Evolutionary conservation across 2,113 vertebrate species (phyloP).

Genomic region (Gobius niger): DNA sequence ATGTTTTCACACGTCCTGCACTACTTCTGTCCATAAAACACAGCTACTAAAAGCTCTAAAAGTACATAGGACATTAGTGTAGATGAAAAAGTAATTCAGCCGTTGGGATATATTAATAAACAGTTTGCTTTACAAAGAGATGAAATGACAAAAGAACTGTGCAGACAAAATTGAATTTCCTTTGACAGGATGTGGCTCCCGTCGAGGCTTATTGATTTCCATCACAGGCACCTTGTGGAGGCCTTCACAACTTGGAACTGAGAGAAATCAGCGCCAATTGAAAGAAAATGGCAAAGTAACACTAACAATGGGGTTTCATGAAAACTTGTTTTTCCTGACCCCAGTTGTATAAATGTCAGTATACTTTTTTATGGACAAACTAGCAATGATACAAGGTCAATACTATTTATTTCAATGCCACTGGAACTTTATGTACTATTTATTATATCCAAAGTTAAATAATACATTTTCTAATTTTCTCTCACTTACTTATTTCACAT

Average conservation of each 20-base stretch:
- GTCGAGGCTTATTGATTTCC: slow-evolving; percentile 81
- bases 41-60: slow-evolving; percentile 25
- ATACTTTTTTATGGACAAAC: slow-evolving; percentile 52
- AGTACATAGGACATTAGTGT: slow-evolving; percentile 44
- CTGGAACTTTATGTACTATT: slow-evolving; percentile 3
- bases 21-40: slow-evolving; percentile 40
- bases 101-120: slow-evolving; percentile 76
- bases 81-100: slow-evolving; percentile 58
- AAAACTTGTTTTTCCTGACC: slow-evolving; percentile 59
- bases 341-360: slow-evolving; percentile 62
- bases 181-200: slow-evolving; percentile 78
- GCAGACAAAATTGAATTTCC: slow-evolving; percentile 78
- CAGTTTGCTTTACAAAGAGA: slow-evolving; percentile 72
- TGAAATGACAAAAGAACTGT: slow-evolving; percentile 76
- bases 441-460: neutral
- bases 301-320: slow-evolving; percentile 62
- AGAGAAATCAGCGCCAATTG: slow-evolving; percentile 72
- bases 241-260: slow-evolving; percentile 73
- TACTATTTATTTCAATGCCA: slow-evolving; percentile 22
- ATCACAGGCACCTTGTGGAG: slow-evolving; percentile 74
- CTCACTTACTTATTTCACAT: slow-evolving; percentile 20
- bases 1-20: slow-evolving; percentile 36
- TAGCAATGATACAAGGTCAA: slow-evolving; percentile 18
- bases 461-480: neutral
- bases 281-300: slow-evolving; percentile 72